A percentile compares a stretch with the other conserved stretches of the same genome.
Evolutionary conservation across 23 tunicate species (phyloP).

Genomic region (Ciona savignyi): DNA sequence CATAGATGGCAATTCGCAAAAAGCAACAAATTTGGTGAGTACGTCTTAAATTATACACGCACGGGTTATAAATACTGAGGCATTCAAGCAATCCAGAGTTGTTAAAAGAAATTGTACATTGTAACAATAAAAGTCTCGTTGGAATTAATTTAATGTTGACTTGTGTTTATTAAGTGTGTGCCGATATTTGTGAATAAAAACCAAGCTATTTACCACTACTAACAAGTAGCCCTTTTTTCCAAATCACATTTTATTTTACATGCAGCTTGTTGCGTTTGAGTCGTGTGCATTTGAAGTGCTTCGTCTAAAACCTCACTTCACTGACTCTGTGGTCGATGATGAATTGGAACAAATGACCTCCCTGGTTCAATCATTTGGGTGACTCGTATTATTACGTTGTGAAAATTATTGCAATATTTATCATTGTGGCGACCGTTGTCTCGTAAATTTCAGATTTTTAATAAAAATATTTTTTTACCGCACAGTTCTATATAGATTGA

Average conservation of each 20-base stretch:
- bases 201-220: neutral
- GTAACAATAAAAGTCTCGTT: too few species aligned
- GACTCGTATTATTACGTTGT: slow-evolving; percentile 6
- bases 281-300: slow-evolving; percentile 63
- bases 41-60: too few species aligned
- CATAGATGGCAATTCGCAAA: slow-evolving; percentile 22
- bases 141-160: too few species aligned
- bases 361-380: slow-evolving; percentile 35
- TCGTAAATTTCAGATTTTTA: too few species aligned
- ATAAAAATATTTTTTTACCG: too few species aligned
- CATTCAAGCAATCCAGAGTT: too few species aligned
- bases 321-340: slow-evolving; percentile 36
- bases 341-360: slow-evolving; percentile 64
- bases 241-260: neutral
- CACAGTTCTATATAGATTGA: too few species aligned
- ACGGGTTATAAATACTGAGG: too few species aligned
- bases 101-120: too few species aligned
- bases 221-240: neutral
- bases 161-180: too few species aligned
- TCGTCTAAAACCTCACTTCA: slow-evolving; percentile 55
- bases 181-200: neutral
- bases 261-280: slow-evolving; percentile 45
- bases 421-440: too few species aligned
- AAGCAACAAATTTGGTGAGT: slow-evolving; percentile 45
- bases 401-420: too few species aligned